Evolutionary conservation across 35 echinoderm and acorn worm species (phyloP), one percentile per base, ranked within the genome.

Genomic region (Apostichopus californicus): DNA sequence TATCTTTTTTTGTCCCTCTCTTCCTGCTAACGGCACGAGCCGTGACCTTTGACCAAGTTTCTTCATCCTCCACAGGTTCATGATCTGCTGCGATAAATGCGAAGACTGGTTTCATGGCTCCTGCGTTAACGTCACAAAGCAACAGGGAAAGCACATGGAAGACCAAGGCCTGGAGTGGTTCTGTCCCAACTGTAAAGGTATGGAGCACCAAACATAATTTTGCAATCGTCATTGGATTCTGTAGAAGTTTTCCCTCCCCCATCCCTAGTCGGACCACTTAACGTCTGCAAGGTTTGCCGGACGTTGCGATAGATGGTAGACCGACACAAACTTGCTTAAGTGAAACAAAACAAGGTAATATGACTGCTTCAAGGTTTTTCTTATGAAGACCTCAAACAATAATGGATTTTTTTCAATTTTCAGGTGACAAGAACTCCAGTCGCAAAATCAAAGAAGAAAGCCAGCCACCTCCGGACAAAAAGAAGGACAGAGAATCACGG

Each of bases 71-170:
- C 52, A 0, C 90, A 98, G 97, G 80, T 98, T 98, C 75, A 98
- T 98, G 97, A 98, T 98, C 17, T 93, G 95, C 55, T 99, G 95
- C 92, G 95, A 96, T 92, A 90, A 94, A 54, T 99, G 97, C 79
- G 87, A 93, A 17, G 97, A 99, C n/a, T 99, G 97, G 97, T 99
- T 94, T 77, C 97, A 99, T 65, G 97, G 97, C 6, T 90, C 91
- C 5, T 99, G 97, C 78, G 97, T 99, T 6, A 92, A 93, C 58
- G 92, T 99, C 65, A 96, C 92, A 0, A 99, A 99, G 90, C 89
- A 87, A 73, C 91, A 99, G 54, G 97, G 93, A 22, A 94, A 96
- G 56, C 26, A 92, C 20, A 91, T 99, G 93, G 93, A 95, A 75
- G 73, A 80, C 8, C 93, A 95, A 63, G 91, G 93, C 24, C 21